Evolutionary conservation across 2,888 invertebrate genomes (phyloP), one percentile per base, ranked within the genome.

Genomic region (Microctonus hyperodae): DNA sequence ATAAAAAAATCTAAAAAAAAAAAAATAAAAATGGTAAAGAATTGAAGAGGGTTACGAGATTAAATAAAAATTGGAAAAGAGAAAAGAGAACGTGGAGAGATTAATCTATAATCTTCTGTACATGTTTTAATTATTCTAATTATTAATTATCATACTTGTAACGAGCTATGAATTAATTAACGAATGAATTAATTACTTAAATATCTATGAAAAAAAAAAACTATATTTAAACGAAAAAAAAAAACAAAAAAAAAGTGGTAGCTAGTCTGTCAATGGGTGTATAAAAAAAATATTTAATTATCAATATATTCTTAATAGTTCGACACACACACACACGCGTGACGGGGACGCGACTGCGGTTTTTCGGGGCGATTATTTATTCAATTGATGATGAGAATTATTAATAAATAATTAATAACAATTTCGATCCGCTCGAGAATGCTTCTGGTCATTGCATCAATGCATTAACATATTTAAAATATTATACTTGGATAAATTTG

Each of bases 261-360:
- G 81, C 77, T 82, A 82, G 81, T 83, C 78, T 80, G 81, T 82
- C 82, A 82, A 81, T 81, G 81, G 78, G 77, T 82, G 82, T 83
- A 81, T 80, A 82, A 80, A 67, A 68, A 67, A 80, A 79, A 80
- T 83, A 81, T 83, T 82, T 80, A 82, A 81, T 79, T 80, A 82
- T 76, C 76, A 78, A 57, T 81, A 78, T 70, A 71, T 70, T 70
- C 68, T 69, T 56, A 65, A 68, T 70, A 70, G 70, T 69, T 67
- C 62, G 67, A 71, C 68, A 70, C 69, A 68, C 51, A 58, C 33
- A 40, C 64, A 50, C 64, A 67, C 69, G 63, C 64, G 69, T 63
- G 69, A 65, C 69, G 71, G 70, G 70, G 67, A 35, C 65, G 64
- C 61, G 69, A 57, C 62, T 35, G 50, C 62, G 63, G 69, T 68